Percentiles rank a stretch among this genome's conserved stretches.
phyloP scores from a whole-genome alignment of 2,113 vertebrate genomes.

The Ctenodactylus gundi region DNA sequence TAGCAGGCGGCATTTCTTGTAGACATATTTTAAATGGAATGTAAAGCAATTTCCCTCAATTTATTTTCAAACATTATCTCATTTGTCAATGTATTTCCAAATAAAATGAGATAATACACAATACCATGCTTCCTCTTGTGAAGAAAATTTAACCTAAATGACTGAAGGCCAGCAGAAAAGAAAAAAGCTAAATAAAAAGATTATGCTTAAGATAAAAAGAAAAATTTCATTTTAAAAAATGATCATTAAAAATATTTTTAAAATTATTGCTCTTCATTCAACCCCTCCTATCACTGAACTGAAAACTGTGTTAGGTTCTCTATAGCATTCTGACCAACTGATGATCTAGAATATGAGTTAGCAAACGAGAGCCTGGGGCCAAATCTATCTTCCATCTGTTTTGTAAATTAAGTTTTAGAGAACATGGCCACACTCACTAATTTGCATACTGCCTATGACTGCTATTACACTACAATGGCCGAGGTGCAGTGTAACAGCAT shows the following conservation, averaged over 20 bases:
- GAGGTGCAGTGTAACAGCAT: not conserved
- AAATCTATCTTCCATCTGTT: not conserved
- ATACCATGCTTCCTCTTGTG: not conserved
- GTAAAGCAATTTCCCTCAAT: conserved; percentile 24
- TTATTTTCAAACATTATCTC: not conserved
- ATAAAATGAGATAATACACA: conserved; percentile 12
- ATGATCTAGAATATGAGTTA: not conserved
- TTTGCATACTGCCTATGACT: not conserved
- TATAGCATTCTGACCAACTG: not conserved
- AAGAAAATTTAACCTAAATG: conserved; percentile 39
- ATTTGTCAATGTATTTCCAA: not conserved
- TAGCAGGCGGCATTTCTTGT: not conserved
- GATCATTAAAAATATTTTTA: not conserved
- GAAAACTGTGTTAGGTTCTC: not conserved
- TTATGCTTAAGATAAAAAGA: not conserved
- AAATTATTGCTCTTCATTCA: not conserved
- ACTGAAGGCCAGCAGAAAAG: not conserved
- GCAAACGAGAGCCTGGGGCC: not conserved
- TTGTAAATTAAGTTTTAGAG: not conserved
- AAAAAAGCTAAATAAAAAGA: conserved; percentile 22
- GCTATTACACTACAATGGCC: not conserved
- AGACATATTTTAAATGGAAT: not conserved
- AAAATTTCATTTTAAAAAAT: conserved; percentile 3
- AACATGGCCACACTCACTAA: not conserved
- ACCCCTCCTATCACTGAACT: not conserved